Evolutionary conservation across 1,140 invertebrate species (phyloP).

Genomic region (Dendroctonus ponderosae): DNA sequence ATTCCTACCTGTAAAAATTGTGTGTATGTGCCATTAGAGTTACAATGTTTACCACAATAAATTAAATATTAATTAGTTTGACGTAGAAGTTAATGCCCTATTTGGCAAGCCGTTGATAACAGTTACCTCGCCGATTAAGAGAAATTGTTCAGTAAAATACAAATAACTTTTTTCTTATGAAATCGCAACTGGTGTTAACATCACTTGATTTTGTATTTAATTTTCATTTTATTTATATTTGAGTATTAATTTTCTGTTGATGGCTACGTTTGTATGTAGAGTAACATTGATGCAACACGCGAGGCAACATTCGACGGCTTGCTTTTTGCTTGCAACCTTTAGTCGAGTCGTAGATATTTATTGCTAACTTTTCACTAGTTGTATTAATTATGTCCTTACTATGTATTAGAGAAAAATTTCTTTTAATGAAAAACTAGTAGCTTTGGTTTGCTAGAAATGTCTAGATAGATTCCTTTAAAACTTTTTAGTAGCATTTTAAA

Average conservation of each 20-base stretch:
- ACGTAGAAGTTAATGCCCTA: conserved; percentile 19
- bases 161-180: conserved; percentile 18
- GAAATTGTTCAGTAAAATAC: conserved; percentile 1
- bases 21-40: conserved; percentile 22
- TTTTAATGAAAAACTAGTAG: not conserved
- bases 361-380: too few relatives aligned
- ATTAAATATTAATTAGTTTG: conserved; percentile 10
- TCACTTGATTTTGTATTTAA: conserved; percentile 15
- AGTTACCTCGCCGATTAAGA: conserved; percentile 12
- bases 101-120: conserved; percentile 33
- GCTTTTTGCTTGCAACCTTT: conserved; percentile 18
- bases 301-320: conserved; percentile 33
- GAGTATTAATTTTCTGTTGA: conserved; percentile 12
- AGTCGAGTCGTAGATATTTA: too few relatives aligned
- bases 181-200: conserved; percentile 25
- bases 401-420: not conserved
- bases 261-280: conserved; percentile 31
- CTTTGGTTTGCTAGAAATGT: not conserved
- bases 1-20: conserved; percentile 10
- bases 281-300: conserved; percentile 14
- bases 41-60: conserved; percentile 9
- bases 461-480: not conserved
- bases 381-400: too few relatives aligned
- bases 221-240: conserved; percentile 21
- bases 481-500: too few relatives aligned